Conservation (phyloP, 64 coral and sea anemone species). For the Montipora cactus region DNA sequence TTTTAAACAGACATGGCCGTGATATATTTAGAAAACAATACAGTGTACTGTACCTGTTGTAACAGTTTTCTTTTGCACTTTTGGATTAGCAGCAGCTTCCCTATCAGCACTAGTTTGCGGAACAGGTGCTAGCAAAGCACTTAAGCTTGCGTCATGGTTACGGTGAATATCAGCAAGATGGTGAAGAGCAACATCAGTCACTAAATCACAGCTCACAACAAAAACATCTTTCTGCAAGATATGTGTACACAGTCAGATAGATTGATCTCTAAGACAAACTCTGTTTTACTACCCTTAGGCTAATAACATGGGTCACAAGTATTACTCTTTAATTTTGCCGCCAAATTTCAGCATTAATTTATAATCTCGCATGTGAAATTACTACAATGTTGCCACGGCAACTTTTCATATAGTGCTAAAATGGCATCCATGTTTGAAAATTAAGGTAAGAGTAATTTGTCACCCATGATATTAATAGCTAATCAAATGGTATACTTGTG, state of each 20-base stretch:
- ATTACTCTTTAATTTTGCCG: background rate
- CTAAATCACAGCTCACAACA: constrained; percentile 95
- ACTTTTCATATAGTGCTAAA: too few species aligned
- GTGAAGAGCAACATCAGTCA: constrained; percentile 93
- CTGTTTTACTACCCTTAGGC: background rate
- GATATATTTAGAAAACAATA: background rate
- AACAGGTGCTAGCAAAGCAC: constrained; percentile 79
- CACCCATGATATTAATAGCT: too few species aligned
- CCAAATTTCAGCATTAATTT: too few species aligned
- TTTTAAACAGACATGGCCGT: too few species aligned
- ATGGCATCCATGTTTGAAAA: too few species aligned
- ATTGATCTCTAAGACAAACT: constrained; percentile 77
- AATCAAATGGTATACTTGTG: too few species aligned
- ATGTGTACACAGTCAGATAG: constrained; percentile 7
- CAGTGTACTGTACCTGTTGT: constrained; percentile 30
- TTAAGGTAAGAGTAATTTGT: too few species aligned
- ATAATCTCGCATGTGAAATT: too few species aligned
- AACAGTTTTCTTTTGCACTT: constrained; percentile 85
- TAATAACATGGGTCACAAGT: background rate
- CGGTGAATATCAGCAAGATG: constrained; percentile 97
- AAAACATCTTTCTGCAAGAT: constrained; percentile 94
- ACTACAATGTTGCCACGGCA: too few species aligned
- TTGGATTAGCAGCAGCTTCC: constrained; percentile 81
- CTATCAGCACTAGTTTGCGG: constrained; percentile 87
- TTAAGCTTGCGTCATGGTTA: constrained; percentile 87